These are phyloP conservation scores for Bagarius yarrelli DNA, from an alignment of 2,113 vertebrate genomes.

Conservation along the genomic window DNA sequence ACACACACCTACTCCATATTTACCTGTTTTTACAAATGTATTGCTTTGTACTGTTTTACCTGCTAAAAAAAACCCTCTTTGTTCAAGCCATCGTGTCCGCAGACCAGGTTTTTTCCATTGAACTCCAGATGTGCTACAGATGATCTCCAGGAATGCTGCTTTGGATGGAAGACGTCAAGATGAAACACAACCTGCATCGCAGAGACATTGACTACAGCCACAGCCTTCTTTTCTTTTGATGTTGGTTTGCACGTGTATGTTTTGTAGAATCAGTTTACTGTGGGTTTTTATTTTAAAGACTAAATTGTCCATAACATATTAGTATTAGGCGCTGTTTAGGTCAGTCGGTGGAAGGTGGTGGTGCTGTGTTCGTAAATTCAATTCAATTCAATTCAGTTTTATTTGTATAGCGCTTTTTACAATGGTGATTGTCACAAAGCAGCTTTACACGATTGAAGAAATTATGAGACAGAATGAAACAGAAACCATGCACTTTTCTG, in stretches of 20 bases:
- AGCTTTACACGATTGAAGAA: too few relatives aligned
- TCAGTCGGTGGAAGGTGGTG: not conserved
- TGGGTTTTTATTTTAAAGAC: not conserved
- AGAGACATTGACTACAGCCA: not conserved
- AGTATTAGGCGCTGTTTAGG: not conserved
- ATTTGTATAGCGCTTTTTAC: too few relatives aligned
- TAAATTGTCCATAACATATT: not conserved
- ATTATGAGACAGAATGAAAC: too few relatives aligned
- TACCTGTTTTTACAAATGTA: not conserved
- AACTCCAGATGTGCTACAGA: conserved; percentile 60
- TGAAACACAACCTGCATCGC: conserved; percentile 47
- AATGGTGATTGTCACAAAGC: too few relatives aligned
- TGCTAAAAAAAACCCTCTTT: not conserved
- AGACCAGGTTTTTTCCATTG: not conserved
- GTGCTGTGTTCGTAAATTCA: not conserved
- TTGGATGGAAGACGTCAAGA: conserved; percentile 32
- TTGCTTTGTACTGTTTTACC: not conserved
- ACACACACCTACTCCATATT: not conserved
- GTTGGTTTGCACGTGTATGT: not conserved
- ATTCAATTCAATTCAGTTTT: too few relatives aligned
- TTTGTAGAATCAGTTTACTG: not conserved
- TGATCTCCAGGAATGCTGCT: conserved; percentile 59
- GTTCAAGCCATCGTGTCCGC: not conserved
- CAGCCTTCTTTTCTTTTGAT: conserved; percentile 16
- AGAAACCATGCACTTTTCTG: not conserved